These are phyloP conservation scores for Aurelia sp. DNA, from an alignment of 30 jellyfish, hydroid and myxozoan genomes.

Conservation along the genomic window DNA sequence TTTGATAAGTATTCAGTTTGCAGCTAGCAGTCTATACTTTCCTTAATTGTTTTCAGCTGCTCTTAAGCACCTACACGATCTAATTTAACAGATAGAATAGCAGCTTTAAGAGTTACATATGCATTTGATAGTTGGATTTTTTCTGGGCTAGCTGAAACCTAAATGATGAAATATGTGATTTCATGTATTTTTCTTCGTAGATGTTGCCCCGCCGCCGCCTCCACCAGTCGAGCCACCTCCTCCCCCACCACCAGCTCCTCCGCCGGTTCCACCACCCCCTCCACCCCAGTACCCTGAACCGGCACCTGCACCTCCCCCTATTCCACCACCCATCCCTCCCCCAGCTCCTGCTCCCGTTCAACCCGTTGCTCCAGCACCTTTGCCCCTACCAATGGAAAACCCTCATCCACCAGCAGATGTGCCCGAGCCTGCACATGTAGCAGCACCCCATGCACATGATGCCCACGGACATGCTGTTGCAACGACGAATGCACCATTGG, in stretches of 20 bases:
- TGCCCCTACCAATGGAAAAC: neutral
- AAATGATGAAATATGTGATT: no score
- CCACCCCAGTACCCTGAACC: slow-evolving; percentile 69
- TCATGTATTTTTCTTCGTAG: no score
- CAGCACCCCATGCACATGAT: slow-evolving; percentile 51
- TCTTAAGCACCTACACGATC: no score
- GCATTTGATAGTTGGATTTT: no score
- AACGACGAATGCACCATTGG: slow-evolving; percentile 45
- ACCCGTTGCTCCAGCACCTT: slow-evolving; percentile 24
- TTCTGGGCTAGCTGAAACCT: no score
- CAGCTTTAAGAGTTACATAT: no score
- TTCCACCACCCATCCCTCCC: slow-evolving; percentile 55
- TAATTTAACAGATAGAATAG: no score
- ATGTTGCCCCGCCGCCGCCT: slow-evolving; percentile 42
- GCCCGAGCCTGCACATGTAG: slow-evolving; percentile 53
- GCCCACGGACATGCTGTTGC: slow-evolving; percentile 64
- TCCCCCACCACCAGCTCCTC: slow-evolving; percentile 72
- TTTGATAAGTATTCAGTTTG: no score
- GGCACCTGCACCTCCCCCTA: slow-evolving; percentile 72
- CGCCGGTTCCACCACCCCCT: slow-evolving; percentile 77
- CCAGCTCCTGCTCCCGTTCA: slow-evolving; percentile 26
- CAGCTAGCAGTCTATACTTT: no score
- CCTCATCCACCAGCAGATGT: slow-evolving; percentile 28
- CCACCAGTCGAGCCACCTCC: slow-evolving; percentile 49
- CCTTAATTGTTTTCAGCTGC: no score